Evolutionary conservation across 2,113 vertebrate species (phyloP).

Genomic region (Hypanus sabinus): DNA sequence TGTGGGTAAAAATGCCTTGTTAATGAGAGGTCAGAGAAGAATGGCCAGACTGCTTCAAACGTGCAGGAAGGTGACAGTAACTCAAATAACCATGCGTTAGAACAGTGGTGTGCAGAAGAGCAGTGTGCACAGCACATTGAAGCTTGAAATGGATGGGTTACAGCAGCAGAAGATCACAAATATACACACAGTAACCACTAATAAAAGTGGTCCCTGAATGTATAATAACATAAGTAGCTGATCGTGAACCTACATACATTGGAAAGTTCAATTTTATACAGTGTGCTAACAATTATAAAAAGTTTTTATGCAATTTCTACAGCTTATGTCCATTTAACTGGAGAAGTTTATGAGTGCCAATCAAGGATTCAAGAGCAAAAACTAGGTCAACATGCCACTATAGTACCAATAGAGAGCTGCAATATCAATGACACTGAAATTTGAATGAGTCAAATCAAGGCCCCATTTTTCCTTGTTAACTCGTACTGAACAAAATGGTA

Average conservation of each 20-base stretch:
- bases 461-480: not conserved
- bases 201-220: too few relatives aligned
- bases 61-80: too few relatives aligned
- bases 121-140: too few relatives aligned
- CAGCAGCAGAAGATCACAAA: too few relatives aligned
- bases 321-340: not conserved
- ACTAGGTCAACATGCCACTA: not conserved
- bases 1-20: too few relatives aligned
- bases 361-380: not conserved
- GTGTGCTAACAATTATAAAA: not conserved
- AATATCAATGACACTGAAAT: not conserved
- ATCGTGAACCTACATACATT: not conserved
- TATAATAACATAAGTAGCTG: not conserved
- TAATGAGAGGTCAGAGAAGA: too few relatives aligned
- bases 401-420: not conserved
- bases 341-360: not conserved
- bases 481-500: not conserved
- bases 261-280: not conserved
- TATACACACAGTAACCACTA: too few relatives aligned
- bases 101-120: too few relatives aligned
- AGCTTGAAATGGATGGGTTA: too few relatives aligned
- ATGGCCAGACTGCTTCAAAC: too few relatives aligned
- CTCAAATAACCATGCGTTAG: too few relatives aligned
- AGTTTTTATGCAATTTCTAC: not conserved
- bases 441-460: not conserved